Evolutionary conservation across 2,113 vertebrate genomes (phyloP).

Genomic region (Saguinus midas): DNA sequence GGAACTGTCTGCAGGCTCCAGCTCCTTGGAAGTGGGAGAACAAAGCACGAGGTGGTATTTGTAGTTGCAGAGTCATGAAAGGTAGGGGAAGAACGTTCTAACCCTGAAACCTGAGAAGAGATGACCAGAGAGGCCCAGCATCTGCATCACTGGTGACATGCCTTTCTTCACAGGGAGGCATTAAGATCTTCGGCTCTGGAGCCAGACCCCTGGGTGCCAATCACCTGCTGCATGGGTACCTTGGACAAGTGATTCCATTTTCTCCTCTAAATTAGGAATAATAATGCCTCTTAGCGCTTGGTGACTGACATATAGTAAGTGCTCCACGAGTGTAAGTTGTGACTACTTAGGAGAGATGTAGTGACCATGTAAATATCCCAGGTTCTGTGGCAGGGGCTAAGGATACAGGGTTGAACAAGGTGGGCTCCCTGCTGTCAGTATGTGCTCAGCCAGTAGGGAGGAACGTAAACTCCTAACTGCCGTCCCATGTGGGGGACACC

Average conservation of each 20-base stretch:
- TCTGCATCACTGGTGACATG: fast-evolving
- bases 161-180: fast-evolving
- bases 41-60: neutral
- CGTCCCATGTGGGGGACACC: fast-evolving
- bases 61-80: neutral
- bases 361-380: neutral
- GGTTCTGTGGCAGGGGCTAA: fast-evolving
- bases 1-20: fast-evolving
- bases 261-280: neutral
- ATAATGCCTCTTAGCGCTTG: neutral
- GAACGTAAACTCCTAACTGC: neutral
- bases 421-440: fast-evolving
- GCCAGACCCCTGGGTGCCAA: neutral
- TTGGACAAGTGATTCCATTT: neutral
- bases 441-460: neutral
- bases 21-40: neutral
- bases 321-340: fast-evolving
- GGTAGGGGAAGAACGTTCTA: neutral
- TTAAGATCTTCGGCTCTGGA: neutral
- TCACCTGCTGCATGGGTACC: neutral
- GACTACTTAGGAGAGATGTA: neutral
- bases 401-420: neutral
- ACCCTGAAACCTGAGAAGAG: neutral
- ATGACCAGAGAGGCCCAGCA: neutral
- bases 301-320: neutral